Conservation (phyloP, 2,888 invertebrate genomes). For the Dynastes maya region DNA sequence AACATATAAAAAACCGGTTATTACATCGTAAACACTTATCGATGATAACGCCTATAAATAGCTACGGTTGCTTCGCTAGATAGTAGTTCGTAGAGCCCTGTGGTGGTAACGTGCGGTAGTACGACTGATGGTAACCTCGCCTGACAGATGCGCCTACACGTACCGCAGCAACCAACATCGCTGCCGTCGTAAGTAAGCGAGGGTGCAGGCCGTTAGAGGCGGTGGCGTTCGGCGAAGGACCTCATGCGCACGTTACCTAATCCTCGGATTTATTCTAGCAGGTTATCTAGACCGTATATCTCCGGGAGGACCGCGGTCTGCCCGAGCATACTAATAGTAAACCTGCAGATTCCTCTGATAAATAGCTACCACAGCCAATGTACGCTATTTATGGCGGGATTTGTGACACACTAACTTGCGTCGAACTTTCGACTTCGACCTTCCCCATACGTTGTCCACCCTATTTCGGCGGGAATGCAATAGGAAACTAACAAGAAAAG, state of each 20-base stretch:
- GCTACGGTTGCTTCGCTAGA: not conserved
- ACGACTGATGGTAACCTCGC: constrained; percentile 44
- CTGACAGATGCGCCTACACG: constrained; percentile 50
- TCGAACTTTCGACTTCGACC: constrained; percentile 53
- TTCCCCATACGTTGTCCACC: constrained; percentile 22
- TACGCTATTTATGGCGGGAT: constrained; percentile 66
- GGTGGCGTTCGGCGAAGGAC: constrained; percentile 53
- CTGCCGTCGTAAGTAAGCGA: constrained; percentile 49
- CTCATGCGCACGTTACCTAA: constrained; percentile 66
- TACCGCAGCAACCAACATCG: constrained; percentile 35
- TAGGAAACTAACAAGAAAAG: no score
- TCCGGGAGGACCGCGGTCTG: constrained; percentile 68
- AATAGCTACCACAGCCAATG: constrained; percentile 70
- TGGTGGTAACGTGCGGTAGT: not conserved
- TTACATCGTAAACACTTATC: no score
- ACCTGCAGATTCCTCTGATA: constrained; percentile 70
- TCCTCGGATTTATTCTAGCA: constrained; percentile 70
- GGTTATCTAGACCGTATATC: constrained; percentile 71
- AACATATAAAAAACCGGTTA: no score
- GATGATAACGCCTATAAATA: no score
- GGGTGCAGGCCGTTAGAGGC: not conserved
- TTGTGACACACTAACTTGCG: constrained; percentile 60
- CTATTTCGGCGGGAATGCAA: no score
- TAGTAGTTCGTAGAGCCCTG: not conserved
- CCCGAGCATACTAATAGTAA: constrained; percentile 70